Evolutionary conservation across 1,140 invertebrate genomes (phyloP), one percentile per base, ranked within the genome.

Genomic region (Lepidurus packardi): DNA sequence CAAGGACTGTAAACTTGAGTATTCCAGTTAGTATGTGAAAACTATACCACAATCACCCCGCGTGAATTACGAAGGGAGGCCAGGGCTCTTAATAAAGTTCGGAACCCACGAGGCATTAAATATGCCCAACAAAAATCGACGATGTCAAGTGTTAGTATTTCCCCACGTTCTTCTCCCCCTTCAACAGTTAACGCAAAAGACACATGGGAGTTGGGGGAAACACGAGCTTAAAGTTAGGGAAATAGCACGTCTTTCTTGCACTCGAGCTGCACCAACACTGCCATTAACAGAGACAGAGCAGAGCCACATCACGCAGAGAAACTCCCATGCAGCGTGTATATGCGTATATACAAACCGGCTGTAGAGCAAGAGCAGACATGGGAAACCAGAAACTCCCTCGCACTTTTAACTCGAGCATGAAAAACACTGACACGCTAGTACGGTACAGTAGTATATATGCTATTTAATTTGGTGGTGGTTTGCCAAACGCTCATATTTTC

Each of bases 231-330:
- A 13, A 16, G 53, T 65, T 21, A 13, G 13, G 53, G 53, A 65
- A 65, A 13, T 9, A 65, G 21, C 53, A 65, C 53, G 53, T 65
- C 53, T 65, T 65, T 21, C 53, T 65, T 65, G 21, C 53, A 65
- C 53, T 65, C 53, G 53, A 65, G 53, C 53, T 65, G 53, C 53
- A 13, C 53, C 53, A 65, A 65, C 13, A 65, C 53, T 65, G 53
- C 53, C 53, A 65, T 65, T 65, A 65, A 21, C 53, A 65, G 53
- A 65, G 53, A 9, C 53, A 65, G 53, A 65, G 53, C 53, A 21
- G 13, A 65, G 45, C 45, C 16, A 65, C 53, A 65, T 13, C 21
- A 65, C 53, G 16, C 53, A 65, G 16, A 21, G 16, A 13, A 65
- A 65, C 16, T 11, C 21, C 53, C 16, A 2, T 7, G 16, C 9